Percentiles rank a stretch among this genome's conserved stretches.
Evolutionary conservation across 2,113 vertebrate genomes (phyloP).

Genomic region (Plecotus auritus): DNA sequence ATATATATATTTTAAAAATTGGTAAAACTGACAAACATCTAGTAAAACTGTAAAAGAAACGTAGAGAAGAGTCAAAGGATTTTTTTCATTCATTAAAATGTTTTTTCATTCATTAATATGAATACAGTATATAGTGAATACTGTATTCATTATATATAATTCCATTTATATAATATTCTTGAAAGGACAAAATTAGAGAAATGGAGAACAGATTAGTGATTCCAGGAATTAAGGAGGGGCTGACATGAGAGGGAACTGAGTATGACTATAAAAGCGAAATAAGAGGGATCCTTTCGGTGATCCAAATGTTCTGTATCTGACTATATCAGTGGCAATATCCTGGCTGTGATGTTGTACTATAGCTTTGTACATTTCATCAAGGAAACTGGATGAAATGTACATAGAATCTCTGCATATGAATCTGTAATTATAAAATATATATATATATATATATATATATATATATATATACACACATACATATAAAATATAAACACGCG

Average conservation of each 20-base stretch:
- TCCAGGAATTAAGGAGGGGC: background rate
- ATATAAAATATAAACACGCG: background rate
- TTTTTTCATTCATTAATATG: background rate
- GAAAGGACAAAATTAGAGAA: slow-evolving; percentile 6
- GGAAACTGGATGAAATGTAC: background rate
- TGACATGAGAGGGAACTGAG: background rate
- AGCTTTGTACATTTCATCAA: background rate
- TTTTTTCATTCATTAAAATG: background rate
- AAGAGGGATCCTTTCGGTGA: background rate
- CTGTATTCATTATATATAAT: background rate
- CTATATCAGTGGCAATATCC: background rate
- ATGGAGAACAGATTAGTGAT: background rate
- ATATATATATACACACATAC: background rate
- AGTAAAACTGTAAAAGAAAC: background rate
- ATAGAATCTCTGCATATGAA: background rate
- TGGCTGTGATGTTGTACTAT: background rate
- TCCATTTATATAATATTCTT: background rate
- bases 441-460: too few species aligned
- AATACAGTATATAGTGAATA: background rate
- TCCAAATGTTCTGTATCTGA: background rate
- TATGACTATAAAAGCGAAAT: background rate
- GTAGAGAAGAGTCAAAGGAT: background rate
- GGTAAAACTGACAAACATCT: background rate
- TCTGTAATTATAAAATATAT: background rate
- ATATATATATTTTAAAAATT: background rate